Evolutionary conservation across 2,797 vertebrate species (phyloP).

Genomic region (Leptoclinus maculatus): DNA sequence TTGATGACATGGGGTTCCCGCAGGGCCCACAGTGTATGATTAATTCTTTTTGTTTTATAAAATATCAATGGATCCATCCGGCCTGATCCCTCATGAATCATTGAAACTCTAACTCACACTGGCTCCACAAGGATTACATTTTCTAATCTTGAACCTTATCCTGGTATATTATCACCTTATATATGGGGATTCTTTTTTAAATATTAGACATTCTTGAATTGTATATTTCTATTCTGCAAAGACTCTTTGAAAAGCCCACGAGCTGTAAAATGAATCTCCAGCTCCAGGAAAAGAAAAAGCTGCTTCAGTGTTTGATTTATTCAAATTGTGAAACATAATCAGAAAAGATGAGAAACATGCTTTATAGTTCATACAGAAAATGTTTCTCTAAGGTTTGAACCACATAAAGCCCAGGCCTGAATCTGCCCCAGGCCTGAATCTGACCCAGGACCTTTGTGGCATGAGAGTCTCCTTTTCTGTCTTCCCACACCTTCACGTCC

Average conservation of each 20-base stretch:
- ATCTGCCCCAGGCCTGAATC: background rate
- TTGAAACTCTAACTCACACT: background rate
- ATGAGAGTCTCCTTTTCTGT: background rate
- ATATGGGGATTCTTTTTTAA: background rate
- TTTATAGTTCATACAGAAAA: slow-evolving; percentile 5
- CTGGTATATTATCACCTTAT: background rate
- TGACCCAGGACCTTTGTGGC: background rate
- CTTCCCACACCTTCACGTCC: background rate
- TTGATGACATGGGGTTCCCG: slow-evolving; percentile 5
- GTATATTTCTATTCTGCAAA: background rate
- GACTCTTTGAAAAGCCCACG: background rate
- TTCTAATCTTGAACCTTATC: slow-evolving; percentile 3
- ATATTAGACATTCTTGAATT: background rate
- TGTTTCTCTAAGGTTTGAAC: background rate
- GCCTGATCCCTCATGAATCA: background rate
- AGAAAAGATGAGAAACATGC: slow-evolving; percentile 19
- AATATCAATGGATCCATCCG: slow-evolving; percentile 22
- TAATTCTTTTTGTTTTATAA: slow-evolving; percentile 17
- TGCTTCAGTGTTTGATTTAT: slow-evolving; percentile 6
- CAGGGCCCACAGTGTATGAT: background rate
- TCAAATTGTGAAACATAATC: slow-evolving; percentile 11
- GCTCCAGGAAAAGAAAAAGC: background rate
- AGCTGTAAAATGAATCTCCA: slow-evolving; percentile 25
- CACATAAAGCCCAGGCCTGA: background rate
- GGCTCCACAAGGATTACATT: background rate